Evolutionary conservation across 2,797 vertebrate genomes (phyloP), one percentile per base, ranked within the genome.

Genomic region (Jordanella pulchra): DNA sequence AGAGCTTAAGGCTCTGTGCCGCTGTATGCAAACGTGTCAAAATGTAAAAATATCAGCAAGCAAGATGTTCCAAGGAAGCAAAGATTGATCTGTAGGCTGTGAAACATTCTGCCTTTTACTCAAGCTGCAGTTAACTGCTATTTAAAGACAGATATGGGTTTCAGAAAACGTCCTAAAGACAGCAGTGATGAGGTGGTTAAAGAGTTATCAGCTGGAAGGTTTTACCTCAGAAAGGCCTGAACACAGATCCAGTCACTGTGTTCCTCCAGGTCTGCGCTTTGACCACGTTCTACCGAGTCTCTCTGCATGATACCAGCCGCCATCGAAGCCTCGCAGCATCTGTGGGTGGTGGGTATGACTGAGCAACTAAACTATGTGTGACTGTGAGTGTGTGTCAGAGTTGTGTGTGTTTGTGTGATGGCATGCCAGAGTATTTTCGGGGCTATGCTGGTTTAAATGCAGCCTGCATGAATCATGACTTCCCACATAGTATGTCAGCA

Each of bases 381-480:
- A 51, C 82, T 75, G 79, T 77, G 77, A 74, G 76, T 72, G 67
- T 42, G 60, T 81, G 69, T 82, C 84, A 77, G 79, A 73, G 71
- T 74, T 85, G 87, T 85, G 85, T 85, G 84, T 85, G 84, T 84
- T 69, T 73, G 86, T 78, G 87, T 80, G 83, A 87, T 87, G 72
- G 88, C 86, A 92, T 92, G 89, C 89, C 82, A 67, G 89, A 89
- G 90, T 94, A 94, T 95, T 94, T 91, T 91, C 86, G 88, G 4
- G 91, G 79, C 85, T 73, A 79, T 90, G 91, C 81, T 80, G 91
- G 86, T 89, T 93, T 89, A 93, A 93, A 93, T 90, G 91, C 91
- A 91, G 91, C 93, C 91, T 87, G 93, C 84, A 91, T 95, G 94
- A 95, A 95, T 95, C 94, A 95, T 94, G 93, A 95, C 93, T 95